Percentiles rank a stretch among this genome's conserved stretches.
These are phyloP conservation scores for Andrena praecox DNA, from an alignment of 2,888 invertebrate genomes.

Conservation along the genomic window DNA sequence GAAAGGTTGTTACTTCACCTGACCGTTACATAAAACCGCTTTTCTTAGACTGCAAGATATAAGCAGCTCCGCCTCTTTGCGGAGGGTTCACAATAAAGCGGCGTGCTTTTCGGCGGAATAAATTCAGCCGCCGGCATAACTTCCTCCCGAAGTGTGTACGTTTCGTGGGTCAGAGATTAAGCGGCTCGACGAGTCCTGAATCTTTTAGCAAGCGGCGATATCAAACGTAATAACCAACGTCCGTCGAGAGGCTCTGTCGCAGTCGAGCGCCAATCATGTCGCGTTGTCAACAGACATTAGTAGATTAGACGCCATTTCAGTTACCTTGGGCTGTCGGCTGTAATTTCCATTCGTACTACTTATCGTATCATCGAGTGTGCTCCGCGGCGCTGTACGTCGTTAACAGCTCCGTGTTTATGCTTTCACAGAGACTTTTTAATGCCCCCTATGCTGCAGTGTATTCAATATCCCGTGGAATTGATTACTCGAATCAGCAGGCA, in stretches of 20 bases:
- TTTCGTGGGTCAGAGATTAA: too few relatives aligned
- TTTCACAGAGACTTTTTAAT: not conserved
- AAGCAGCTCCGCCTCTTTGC: too few relatives aligned
- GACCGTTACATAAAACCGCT: not conserved
- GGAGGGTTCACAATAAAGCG: too few relatives aligned
- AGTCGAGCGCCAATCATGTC: not conserved
- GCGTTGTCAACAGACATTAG: conserved; percentile 13
- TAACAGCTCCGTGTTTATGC: not conserved
- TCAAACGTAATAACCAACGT: not conserved
- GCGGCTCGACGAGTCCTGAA: not conserved
- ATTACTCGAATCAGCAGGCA: conserved; percentile 7
- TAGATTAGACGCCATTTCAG: conserved; percentile 19
- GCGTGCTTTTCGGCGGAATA: too few relatives aligned
- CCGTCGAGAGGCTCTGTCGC: not conserved
- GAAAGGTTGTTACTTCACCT: not conserved
- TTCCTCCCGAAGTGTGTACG: too few relatives aligned
- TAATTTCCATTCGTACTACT: conserved; percentile 26
- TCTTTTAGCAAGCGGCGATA: not conserved
- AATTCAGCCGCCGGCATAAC: too few relatives aligned
- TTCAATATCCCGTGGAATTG: not conserved
- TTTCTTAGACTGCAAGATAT: too few relatives aligned
- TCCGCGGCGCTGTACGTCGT: not conserved
- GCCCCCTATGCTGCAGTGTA: not conserved
- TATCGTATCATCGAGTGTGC: conserved; percentile 21
- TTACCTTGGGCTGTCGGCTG: conserved; percentile 31